Base-by-base conservation (phyloP, 1,140 invertebrate genomes). In the Diorhabda sublineata region DNA sequence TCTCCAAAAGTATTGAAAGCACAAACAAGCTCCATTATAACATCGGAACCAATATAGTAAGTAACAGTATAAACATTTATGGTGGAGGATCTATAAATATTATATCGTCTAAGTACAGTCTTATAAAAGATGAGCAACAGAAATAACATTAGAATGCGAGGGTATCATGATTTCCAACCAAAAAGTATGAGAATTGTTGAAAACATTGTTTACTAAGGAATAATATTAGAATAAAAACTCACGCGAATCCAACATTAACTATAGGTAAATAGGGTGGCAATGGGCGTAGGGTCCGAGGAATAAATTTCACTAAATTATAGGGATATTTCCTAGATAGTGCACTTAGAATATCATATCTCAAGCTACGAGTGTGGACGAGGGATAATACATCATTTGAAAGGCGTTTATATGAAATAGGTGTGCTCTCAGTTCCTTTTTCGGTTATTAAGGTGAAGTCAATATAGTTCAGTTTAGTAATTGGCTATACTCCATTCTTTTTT, bases 271-370 rank as follows among this genome's bases (percentile, higher is more conserved):
- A 52, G 6, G 47, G 6, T 52, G 26, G 47, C 47, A 52, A 52
- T 52, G 47, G 47, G 47, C 47, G 47, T 52, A 52, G 47, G 47
- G 47, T 3, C 47, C 47, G n/a, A 52, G 4, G 47, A 52, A 52
- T 52, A 52, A 52, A 52, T 52, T 52, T 52, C 47, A 52, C 47
- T 52, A 52, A 52, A 52, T 52, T 52, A 52, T 52, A 52, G 47
- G 47, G 47, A 52, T 52, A 52, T 8, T 6, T 8, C 6, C n/a
- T 2, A 6, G 6, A n/a, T 52, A 52, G 47, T 52, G 47, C 47
- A 52, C n/a, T 52, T 52, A 52, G 47, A 52, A 52, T 8, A 52
- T 52, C 47, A 52, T 52, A 52, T 52, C 47, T 52, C n/a, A 52
- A 52, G 47, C 6, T 52, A 3, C 6, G 47, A 52, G 47, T 52